Evolutionary conservation across 2,113 vertebrate genomes (phyloP), one percentile per base, ranked within the genome.

Genomic region (Xenopus tropicalis): DNA sequence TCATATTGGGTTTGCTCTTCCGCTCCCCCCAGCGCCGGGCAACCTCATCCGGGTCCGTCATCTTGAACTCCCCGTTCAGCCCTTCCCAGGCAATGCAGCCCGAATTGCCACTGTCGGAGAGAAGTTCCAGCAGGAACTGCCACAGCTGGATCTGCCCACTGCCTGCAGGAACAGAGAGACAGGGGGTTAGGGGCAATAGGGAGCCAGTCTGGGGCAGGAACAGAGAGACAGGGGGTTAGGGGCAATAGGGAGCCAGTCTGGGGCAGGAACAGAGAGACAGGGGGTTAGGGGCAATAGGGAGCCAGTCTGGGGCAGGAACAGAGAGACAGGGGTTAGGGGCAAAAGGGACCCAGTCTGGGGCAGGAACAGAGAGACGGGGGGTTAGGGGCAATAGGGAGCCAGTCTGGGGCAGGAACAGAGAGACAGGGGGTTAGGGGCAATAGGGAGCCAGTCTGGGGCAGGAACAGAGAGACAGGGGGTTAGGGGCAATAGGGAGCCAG

Each of bases 31-130:
- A 94, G 77, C 92, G 90, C 79, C 92, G 90, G 54, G 92, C 91
- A 81, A 94, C 92, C 79, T 94, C 92, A 4, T 94, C 93, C 0
- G 92, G 93, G 84, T 94, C 91, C 0, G 90, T 93, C 93, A 94
- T 93, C 85, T 94, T 94, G 84, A 94, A 94, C 85, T 94, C 93
- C 0, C 93, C 92, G 4, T 91, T 92, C 56, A 86, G 88, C 22
- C 91, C 93, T 79, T 94, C 91, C 90, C 91, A 94, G 69, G 90
- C 90, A 78, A 93, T 93, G 84, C 93, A 93, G 82, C 1, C 0
- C 3, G 88, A 25, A 42, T 93, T 92, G 80, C 67, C 80, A 83
- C 82, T 91, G 89, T 93, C 91, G 0, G 91, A 90, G 23, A 93
- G 84, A 44, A 93, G 86, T 85, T 93, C 91, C 80, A 93, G 82